Evolutionary conservation across 1,140 invertebrate genomes (phyloP).

Genomic region (Eupristina koningsbergeri): DNA sequence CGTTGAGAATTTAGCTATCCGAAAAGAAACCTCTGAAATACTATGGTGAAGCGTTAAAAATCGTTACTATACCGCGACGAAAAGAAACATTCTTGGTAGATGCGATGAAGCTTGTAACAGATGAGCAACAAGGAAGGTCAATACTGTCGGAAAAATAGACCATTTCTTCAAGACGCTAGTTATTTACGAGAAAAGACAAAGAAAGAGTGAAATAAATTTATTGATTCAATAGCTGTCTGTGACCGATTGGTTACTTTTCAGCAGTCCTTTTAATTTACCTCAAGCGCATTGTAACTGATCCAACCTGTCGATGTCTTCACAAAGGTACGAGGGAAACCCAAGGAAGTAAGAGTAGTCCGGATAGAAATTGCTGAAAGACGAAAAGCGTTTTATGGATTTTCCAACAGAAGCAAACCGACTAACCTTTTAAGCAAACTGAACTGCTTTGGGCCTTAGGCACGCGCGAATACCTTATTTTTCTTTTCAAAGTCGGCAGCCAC

Average conservation of each 20-base stretch:
- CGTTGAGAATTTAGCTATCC: not conserved
- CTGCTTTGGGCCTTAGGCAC: not conserved
- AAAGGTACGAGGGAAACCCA: not conserved
- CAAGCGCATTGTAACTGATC: not conserved
- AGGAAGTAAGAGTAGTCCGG: not conserved
- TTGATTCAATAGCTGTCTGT: slow-evolving; percentile 7
- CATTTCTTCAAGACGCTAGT: not conserved
- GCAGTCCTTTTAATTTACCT: not conserved
- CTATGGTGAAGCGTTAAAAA: slow-evolving; percentile 14
- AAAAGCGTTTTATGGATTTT: not conserved
- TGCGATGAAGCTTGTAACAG: not conserved
- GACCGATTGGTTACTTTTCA: not conserved
- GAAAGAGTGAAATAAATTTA: slow-evolving; percentile 11
- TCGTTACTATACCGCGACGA: not conserved
- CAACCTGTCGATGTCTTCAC: not conserved
- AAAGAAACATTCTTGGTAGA: not conserved
- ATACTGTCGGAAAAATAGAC: not conserved
- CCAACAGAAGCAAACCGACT: not conserved
- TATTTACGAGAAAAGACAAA: not conserved
- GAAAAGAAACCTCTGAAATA: slow-evolving; percentile 11
- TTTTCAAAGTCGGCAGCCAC: not conserved
- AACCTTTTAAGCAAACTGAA: not conserved
- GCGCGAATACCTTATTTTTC: not conserved
- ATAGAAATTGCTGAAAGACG: not conserved
- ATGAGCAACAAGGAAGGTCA: not conserved